Percentiles rank a stretch among this genome's conserved stretches.
phyloP scores from a whole-genome alignment of 1,140 invertebrate species.

The Polyergus mexicanus region DNA sequence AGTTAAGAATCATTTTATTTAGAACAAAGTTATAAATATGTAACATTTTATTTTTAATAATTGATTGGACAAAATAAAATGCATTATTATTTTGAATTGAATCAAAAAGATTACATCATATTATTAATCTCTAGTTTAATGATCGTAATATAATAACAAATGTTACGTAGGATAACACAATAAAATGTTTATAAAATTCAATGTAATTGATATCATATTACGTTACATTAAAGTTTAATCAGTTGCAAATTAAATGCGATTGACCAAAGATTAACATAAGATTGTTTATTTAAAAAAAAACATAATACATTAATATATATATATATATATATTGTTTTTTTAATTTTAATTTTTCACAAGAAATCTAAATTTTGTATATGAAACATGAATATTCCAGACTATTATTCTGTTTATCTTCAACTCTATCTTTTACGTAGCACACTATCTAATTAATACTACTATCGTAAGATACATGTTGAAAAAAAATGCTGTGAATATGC shows the following conservation, averaged over 20 bases:
- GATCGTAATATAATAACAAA: no score
- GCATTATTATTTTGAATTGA: no score
- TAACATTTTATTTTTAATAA: no score
- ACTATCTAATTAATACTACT: not conserved
- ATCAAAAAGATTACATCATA: no score
- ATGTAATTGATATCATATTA: no score
- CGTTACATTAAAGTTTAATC: not conserved
- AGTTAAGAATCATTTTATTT: not conserved
- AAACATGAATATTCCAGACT: not conserved
- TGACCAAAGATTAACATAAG: not conserved
- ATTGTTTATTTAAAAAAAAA: not conserved
- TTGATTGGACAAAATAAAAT: no score
- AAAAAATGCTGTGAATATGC: no score
- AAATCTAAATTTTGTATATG: not conserved
- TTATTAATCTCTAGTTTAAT: no score
- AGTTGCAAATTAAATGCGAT: not conserved
- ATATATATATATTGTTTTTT: no score
- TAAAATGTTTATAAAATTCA: no score
- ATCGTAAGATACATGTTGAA: not conserved
- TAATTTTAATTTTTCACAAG: not conserved
- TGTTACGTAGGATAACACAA: no score
- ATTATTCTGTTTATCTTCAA: not conserved
- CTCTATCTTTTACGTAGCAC: not conserved
- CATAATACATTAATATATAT: not conserved
- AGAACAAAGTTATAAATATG: no score